These are phyloP conservation scores for Nanger granti DNA, from an alignment of 2,113 vertebrate species.

Conservation along the genomic window DNA sequence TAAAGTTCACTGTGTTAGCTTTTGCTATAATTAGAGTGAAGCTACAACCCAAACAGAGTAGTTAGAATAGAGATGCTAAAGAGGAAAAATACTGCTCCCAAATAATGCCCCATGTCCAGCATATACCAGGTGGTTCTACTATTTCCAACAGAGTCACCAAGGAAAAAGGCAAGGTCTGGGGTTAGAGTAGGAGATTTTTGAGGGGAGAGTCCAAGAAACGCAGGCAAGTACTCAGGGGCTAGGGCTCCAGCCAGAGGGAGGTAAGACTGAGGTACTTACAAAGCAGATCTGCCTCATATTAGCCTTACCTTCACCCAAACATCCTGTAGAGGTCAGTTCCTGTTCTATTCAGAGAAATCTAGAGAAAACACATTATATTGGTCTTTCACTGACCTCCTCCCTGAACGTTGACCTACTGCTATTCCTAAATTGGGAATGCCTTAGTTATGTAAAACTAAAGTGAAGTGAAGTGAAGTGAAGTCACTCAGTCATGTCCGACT, in stretches of 20 bases:
- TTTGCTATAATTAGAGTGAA: constrained; percentile 24
- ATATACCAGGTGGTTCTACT: neutral
- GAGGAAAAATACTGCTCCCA: neutral
- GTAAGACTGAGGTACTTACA: no score
- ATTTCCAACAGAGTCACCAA: neutral
- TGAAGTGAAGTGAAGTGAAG: no score
- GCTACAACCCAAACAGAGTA: neutral
- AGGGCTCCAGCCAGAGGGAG: neutral
- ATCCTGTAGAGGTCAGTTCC: neutral
- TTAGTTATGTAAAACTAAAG: constrained; percentile 17
- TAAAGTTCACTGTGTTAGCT: neutral
- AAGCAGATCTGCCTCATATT: neutral
- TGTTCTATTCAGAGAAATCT: neutral
- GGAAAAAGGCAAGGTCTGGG: neutral
- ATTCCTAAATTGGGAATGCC: neutral
- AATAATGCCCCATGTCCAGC: neutral
- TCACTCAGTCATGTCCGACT: no score
- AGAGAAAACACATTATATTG: neutral
- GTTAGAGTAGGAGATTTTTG: neutral
- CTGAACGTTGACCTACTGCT: neutral
- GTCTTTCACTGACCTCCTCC: neutral
- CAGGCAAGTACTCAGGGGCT: neutral
- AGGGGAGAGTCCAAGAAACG: neutral
- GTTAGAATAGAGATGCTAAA: neutral
- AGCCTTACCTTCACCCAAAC: neutral